Conservation (phyloP, 2,113 vertebrate species). For the Chelonoidis abingdonii region DNA sequence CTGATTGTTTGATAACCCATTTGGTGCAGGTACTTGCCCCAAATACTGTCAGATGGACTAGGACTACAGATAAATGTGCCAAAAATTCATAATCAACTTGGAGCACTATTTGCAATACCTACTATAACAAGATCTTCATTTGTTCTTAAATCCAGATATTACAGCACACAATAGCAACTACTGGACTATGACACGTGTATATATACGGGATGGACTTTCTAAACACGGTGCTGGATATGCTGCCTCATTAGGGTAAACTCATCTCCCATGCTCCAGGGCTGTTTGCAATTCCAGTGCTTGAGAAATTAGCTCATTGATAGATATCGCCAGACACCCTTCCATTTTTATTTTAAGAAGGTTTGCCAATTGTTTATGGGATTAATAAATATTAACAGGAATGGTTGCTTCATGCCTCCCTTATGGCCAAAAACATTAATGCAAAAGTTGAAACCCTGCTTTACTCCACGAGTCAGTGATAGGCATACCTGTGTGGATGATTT, state of each 20-base stretch:
- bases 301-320: slow-evolving; percentile 31
- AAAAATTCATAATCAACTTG: neutral
- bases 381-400: neutral
- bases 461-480: accelerated
- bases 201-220: neutral
- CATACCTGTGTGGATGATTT: neutral
- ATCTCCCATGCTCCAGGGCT: slow-evolving; percentile 19
- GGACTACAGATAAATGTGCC: neutral
- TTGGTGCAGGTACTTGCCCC: neutral
- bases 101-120: slow-evolving; percentile 1
- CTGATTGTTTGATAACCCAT: neutral
- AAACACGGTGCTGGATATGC: slow-evolving; percentile 14
- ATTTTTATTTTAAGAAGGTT: slow-evolving; percentile 17
- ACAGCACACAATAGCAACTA: neutral
- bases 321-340: slow-evolving; percentile 19
- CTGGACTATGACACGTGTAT: neutral
- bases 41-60: neutral
- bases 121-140: neutral
- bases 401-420: neutral
- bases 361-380: neutral
- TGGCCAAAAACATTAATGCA: neutral
- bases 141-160: slow-evolving; percentile 34
- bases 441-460: neutral
- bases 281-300: slow-evolving; percentile 41
- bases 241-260: slow-evolving; percentile 32